Evolutionary conservation across 2,888 invertebrate species (phyloP), one percentile per base, ranked within the genome.

Genomic region (Epinotia bilunana): DNA sequence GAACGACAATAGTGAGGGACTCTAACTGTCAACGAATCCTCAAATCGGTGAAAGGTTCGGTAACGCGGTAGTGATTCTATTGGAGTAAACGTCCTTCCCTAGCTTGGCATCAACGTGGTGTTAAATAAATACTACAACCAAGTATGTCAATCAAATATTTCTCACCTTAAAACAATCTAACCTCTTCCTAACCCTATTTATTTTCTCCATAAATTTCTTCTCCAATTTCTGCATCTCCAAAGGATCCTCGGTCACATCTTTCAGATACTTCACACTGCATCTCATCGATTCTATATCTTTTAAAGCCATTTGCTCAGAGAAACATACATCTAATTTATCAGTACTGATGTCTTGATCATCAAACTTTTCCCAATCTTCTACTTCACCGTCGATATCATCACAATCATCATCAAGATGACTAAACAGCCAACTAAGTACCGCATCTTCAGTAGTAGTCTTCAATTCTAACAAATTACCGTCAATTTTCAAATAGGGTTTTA

Each of bases 131-230:
- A 61, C 46, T 4, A 49, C 16, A 61, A 16, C 5, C 28, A 2
- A 33, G 61, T n/a, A 58, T 58, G 13, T 20, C 2, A 5, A 1
- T 33, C 39, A 39, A 39, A 63, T 63, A 20, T 12, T 11, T 18
- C 65, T 80, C 83, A 93, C 93, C 89, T 90, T 91, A 80, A 91
- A 92, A 85, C 81, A 88, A 70, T 85, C 79, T 65, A 93, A 80
- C 78, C 90, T 86, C 69, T 83, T 86, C 46, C 78, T 83, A 70
- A 91, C 78, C 77, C 80, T 90, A 18, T 77, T 79, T 20, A 91
- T 89, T 78, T 89, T 83, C 16, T 73, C 75, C 72, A 89, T 79
- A 76, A 92, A 89, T 64, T 86, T 88, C 11, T 85, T 82, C 1
- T 81, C 82, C 85, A 91, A 88, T n/a, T 83, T 85, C 33, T 88